phyloP scores from a whole-genome alignment of 2,113 vertebrate species.

The Marcusenius ussheri region DNA sequence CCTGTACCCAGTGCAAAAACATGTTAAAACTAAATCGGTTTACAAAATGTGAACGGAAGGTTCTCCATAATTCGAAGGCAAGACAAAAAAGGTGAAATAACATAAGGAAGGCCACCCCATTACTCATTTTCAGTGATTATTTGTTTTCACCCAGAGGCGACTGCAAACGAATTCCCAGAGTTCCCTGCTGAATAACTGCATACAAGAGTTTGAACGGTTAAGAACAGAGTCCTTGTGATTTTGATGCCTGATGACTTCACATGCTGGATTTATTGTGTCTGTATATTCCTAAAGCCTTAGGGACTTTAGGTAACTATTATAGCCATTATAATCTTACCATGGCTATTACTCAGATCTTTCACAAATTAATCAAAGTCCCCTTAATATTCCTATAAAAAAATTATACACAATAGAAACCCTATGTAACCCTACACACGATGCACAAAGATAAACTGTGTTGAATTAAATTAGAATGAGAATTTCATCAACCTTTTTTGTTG shows the following conservation, averaged over 20 bases:
- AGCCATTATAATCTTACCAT: conserved; percentile 11
- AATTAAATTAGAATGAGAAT: neutral
- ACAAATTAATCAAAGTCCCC: neutral
- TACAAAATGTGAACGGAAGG: neutral
- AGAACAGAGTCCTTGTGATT: neutral
- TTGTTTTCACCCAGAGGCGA: conserved; percentile 11
- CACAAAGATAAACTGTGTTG: neutral
- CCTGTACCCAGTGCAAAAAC: neutral
- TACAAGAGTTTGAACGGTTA: neutral
- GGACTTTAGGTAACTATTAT: neutral
- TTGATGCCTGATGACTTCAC: neutral
- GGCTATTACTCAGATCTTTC: neutral
- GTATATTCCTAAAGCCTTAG: neutral
- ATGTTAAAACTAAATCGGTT: conserved; percentile 1
- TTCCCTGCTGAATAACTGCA: neutral
- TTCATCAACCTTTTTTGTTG: neutral
- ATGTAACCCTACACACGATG: neutral
- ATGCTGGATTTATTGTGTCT: neutral
- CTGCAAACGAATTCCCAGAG: conserved; percentile 2
- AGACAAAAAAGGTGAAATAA: neutral
- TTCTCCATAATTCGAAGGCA: neutral
- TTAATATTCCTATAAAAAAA: neutral
- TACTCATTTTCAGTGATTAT: conserved; percentile 17
- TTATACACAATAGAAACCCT: neutral
- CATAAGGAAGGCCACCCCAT: conserved; percentile 1